phyloP scores from a whole-genome alignment of 2,113 vertebrate species.

The Oophaga pumilio region DNA sequence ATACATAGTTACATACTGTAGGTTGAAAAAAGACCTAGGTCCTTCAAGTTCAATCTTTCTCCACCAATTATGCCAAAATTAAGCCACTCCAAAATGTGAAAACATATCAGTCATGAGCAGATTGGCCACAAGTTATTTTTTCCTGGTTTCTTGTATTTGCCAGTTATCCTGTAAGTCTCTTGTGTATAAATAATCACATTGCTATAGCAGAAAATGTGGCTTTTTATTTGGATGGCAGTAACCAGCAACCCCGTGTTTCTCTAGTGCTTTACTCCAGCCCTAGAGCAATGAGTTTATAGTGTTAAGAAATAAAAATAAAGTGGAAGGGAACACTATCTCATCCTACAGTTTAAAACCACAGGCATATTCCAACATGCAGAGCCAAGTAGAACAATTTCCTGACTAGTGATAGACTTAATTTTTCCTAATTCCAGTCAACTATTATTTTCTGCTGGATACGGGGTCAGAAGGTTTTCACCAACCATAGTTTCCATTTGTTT shows the following conservation, averaged over 20 bases:
- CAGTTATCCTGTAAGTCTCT: slow-evolving; percentile 1
- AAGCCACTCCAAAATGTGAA: neutral
- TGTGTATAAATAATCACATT: neutral
- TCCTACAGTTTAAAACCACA: slow-evolving; percentile 41
- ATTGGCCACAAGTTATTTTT: neutral
- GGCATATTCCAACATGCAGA: neutral
- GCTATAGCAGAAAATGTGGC: neutral
- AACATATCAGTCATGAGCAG: neutral
- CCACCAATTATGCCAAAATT: too few relatives aligned
- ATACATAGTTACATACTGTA: too few relatives aligned
- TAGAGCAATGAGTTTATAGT: slow-evolving; percentile 36
- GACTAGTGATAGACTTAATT: slow-evolving; percentile 21
- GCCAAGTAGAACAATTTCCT: slow-evolving; percentile 47
- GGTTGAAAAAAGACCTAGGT: too few relatives aligned
- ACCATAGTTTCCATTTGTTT: slow-evolving; percentile 38
- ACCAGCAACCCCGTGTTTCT: neutral
- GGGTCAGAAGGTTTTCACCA: slow-evolving; percentile 47
- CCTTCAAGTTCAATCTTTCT: too few relatives aligned
- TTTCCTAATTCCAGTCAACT: slow-evolving; percentile 52
- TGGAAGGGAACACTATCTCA: neutral
- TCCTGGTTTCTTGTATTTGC: neutral
- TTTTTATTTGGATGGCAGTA: neutral
- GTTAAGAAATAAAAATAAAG: slow-evolving; percentile 2
- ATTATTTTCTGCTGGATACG: slow-evolving; percentile 34
- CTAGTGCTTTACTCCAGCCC: neutral